A percentile compares a stretch with the other conserved stretches of the same genome.
Evolutionary conservation across 2,888 invertebrate species (phyloP).

Genomic region (Chirona hameri): DNA sequence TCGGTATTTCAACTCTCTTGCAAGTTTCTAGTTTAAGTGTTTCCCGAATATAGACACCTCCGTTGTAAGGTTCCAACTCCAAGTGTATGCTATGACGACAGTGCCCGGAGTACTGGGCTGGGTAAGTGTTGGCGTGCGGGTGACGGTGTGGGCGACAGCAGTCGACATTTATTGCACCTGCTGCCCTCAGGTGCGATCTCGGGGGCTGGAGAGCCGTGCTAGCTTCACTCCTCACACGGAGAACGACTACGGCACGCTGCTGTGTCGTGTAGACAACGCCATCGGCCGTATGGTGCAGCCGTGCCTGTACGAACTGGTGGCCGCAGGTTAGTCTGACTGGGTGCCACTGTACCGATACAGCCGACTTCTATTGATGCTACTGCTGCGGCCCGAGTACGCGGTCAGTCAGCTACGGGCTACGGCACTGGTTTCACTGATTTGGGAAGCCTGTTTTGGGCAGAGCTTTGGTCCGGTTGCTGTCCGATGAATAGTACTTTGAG

Average conservation of each 20-base stretch:
- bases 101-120: no score
- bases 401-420: neutral
- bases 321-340: slow-evolving; percentile 29
- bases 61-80: no score
- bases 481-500: no score
- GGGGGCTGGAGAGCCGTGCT: slow-evolving; percentile 28
- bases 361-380: neutral
- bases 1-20: no score
- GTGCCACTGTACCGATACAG: neutral
- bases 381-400: neutral
- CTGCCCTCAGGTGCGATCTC: neutral
- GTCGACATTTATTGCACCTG: no score
- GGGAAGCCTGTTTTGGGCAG: neutral
- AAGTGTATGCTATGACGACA: no score
- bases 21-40: no score
- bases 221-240: slow-evolving; percentile 22
- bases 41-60: no score
- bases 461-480: neutral
- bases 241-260: slow-evolving; percentile 33
- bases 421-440: neutral
- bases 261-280: slow-evolving; percentile 28
- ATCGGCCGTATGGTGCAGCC: slow-evolving; percentile 31
- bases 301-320: slow-evolving; percentile 32
- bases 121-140: no score
- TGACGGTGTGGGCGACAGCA: no score